A percentile compares a stretch with the other conserved stretches of the same genome.
These are phyloP conservation scores for Calephelis nemesis DNA, from an alignment of 1,140 invertebrate genomes.

Conservation along the genomic window DNA sequence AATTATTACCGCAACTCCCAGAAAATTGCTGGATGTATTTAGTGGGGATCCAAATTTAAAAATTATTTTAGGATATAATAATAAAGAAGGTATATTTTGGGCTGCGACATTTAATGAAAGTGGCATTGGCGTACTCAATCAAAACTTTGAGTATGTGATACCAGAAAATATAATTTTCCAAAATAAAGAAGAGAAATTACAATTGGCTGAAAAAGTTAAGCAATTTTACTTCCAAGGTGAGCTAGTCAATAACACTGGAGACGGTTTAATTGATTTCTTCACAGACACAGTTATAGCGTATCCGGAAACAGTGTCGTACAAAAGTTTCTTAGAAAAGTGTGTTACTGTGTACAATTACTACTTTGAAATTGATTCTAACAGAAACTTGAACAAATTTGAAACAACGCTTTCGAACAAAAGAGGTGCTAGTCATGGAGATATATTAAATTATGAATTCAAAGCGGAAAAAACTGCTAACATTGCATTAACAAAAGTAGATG, in stretches of 20 bases:
- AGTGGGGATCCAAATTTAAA: conserved; percentile 27
- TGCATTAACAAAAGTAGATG: conserved; percentile 22
- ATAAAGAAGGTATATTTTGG: conserved; percentile 44
- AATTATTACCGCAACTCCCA: conserved; percentile 30
- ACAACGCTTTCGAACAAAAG: conserved; percentile 23
- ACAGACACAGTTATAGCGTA: conserved; percentile 34
- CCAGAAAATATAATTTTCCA: conserved; percentile 35
- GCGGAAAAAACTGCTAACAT: conserved; percentile 23
- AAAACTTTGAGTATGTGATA: conserved; percentile 32
- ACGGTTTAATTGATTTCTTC: conserved; percentile 33
- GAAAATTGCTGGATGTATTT: conserved; percentile 30
- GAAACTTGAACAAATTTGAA: conserved; percentile 41
- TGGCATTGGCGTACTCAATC: conserved; percentile 27
- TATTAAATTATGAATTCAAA: conserved; percentile 27
- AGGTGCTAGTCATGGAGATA: conserved; percentile 43
- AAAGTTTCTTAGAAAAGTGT: conserved; percentile 26
- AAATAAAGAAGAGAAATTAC: conserved; percentile 25
- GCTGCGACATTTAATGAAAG: conserved; percentile 29
- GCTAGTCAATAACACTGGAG: conserved; percentile 24
- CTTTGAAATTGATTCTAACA: conserved; percentile 42
- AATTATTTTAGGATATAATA: conserved; percentile 39
- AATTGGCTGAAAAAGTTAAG: conserved; percentile 29
- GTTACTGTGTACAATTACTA: conserved; percentile 43
- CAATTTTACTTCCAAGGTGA: conserved; percentile 33
- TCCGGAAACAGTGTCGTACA: conserved; percentile 22